Conservation (phyloP, 37 sponge, comb jelly and placozoan species). For the Chondrosia reniformis region DNA sequence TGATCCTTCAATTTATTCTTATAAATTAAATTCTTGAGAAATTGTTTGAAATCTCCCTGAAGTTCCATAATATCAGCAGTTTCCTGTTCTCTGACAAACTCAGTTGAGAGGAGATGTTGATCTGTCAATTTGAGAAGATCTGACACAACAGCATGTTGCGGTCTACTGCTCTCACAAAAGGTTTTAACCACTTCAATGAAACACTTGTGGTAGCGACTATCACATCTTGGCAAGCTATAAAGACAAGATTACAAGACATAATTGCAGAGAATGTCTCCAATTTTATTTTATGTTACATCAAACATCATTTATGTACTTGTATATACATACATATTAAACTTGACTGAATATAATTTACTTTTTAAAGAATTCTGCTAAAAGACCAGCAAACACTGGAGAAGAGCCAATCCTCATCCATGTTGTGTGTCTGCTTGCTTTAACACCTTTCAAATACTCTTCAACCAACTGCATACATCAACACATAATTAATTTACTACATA, state of each 20-base stretch:
- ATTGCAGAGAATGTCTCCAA: too few species aligned
- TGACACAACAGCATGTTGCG: neutral
- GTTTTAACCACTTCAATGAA: too few species aligned
- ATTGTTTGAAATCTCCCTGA: neutral
- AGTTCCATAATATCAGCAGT: constrained; percentile 13
- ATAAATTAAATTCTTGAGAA: neutral
- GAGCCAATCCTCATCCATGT: too few species aligned
- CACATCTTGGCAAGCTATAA: neutral
- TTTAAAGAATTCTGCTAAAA: neutral
- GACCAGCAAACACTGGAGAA: neutral
- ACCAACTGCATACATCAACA: too few species aligned
- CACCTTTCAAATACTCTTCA: too few species aligned
- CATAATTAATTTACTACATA: too few species aligned
- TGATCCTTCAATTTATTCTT: neutral
- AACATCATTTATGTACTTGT: neutral
- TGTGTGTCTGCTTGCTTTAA: too few species aligned
- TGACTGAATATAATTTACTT: neutral
- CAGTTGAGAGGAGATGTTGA: neutral
- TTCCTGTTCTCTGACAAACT: constrained; percentile 1
- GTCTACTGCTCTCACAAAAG: too few species aligned
- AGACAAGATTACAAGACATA: neutral
- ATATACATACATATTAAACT: neutral
- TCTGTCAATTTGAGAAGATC: neutral
- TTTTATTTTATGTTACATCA: neutral
- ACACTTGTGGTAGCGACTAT: neutral